Conservation (phyloP, 2,888 invertebrate genomes). For the Macrosoma leucophasiata region DNA sequence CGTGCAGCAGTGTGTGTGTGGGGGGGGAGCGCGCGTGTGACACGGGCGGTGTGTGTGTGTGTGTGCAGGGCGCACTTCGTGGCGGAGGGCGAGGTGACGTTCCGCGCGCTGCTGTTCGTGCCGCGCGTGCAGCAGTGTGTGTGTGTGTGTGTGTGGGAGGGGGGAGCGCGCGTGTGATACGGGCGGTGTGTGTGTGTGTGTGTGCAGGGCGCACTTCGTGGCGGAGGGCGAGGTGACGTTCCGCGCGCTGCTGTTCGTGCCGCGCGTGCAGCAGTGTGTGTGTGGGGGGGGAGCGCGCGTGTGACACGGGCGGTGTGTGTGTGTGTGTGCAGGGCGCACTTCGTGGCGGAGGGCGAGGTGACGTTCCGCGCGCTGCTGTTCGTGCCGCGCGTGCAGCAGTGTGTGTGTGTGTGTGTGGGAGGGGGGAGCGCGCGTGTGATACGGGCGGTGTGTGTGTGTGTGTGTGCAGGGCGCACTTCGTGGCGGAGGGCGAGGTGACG, state of each 20-base stretch:
- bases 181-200: no score
- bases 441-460: no score
- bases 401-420: no score
- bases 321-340: constrained; percentile 82
- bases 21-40: no score
- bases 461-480: constrained; percentile 84
- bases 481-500: constrained; percentile 99
- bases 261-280: constrained; percentile 91
- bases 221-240: constrained; percentile 99
- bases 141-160: no score
- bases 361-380: constrained; percentile 98
- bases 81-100: constrained; percentile 99
- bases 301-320: no score
- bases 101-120: constrained; percentile 96
- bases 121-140: constrained; percentile 93
- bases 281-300: no score
- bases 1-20: no score
- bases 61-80: constrained; percentile 87
- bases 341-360: constrained; percentile 99
- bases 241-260: constrained; percentile 96
- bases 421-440: no score
- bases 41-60: no score
- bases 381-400: constrained; percentile 93
- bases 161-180: no score
- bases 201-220: constrained; percentile 87